Evolutionary conservation across 2,888 invertebrate species (phyloP).

Genomic region (Terebella lapidaria): DNA sequence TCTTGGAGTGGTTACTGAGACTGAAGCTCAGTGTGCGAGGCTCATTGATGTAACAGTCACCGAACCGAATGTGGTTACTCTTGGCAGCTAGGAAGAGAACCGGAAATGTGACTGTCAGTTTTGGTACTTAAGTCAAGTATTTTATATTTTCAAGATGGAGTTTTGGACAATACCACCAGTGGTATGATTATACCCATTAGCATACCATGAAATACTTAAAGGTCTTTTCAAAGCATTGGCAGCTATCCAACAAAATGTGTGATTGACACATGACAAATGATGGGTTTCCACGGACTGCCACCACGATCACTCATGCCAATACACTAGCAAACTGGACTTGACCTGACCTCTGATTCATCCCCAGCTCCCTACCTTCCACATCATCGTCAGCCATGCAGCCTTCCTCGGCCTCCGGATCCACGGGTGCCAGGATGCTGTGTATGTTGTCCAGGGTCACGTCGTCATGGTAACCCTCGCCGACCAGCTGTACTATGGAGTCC

Average conservation of each 20-base stretch:
- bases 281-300: too few relatives aligned
- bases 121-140: too few relatives aligned
- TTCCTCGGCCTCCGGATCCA: slow-evolving; percentile 39
- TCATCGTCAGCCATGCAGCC: slow-evolving; percentile 50
- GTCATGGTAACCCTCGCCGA: slow-evolving; percentile 56
- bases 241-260: too few relatives aligned
- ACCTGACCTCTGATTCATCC: too few relatives aligned
- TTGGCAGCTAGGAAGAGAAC: slow-evolving; percentile 46
- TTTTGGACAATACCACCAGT: too few relatives aligned
- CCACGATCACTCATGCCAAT: too few relatives aligned
- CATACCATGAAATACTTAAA: too few relatives aligned
- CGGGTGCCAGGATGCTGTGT: slow-evolving; percentile 26
- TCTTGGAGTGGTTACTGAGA: slow-evolving; percentile 49
- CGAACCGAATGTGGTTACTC: slow-evolving; percentile 49
- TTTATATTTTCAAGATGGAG: too few relatives aligned
- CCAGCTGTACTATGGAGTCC: slow-evolving; percentile 54
- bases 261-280: too few relatives aligned
- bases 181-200: not conserved
- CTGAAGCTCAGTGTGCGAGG: slow-evolving; percentile 43
- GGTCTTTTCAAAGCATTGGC: too few relatives aligned
- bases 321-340: too few relatives aligned
- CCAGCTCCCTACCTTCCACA: slow-evolving; percentile 27
- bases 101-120: too few relatives aligned
- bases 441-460: slow-evolving; percentile 57
- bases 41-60: slow-evolving; percentile 50